Conservation (phyloP, 2,888 invertebrate genomes). For the Stictocephala bisonia region DNA sequence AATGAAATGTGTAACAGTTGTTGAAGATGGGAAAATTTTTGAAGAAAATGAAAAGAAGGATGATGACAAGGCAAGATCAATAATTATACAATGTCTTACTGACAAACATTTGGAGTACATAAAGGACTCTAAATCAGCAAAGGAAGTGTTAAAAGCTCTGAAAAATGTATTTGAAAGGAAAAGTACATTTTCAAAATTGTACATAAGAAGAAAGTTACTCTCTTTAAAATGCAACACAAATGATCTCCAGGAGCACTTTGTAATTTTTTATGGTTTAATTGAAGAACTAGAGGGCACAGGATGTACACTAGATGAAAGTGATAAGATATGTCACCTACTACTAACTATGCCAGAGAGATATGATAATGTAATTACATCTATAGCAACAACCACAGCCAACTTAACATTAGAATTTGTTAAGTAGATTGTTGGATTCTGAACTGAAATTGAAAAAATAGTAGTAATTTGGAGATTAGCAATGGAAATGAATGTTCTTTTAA, state of each 20-base stretch:
- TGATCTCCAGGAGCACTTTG: too few relatives aligned
- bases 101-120: too few relatives aligned
- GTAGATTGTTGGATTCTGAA: slow-evolving; percentile 32
- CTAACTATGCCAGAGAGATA: slow-evolving; percentile 37
- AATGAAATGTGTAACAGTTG: too few relatives aligned
- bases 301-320: slow-evolving; percentile 40
- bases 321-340: slow-evolving; percentile 44
- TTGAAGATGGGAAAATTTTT: too few relatives aligned
- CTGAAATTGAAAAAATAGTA: slow-evolving; percentile 23
- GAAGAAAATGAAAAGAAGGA: too few relatives aligned
- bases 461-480: background rate
- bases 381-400: slow-evolving; percentile 38
- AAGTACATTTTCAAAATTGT: slow-evolving; percentile 24
- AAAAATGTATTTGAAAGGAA: slow-evolving; percentile 21
- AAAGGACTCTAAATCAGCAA: too few relatives aligned
- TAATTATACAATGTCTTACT: too few relatives aligned
- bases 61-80: too few relatives aligned
- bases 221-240: too few relatives aligned
- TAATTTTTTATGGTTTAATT: too few relatives aligned
- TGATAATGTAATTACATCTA: slow-evolving; percentile 40
- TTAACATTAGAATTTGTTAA: slow-evolving; percentile 48
- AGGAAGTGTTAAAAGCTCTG: too few relatives aligned
- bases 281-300: slow-evolving; percentile 32
- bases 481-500: background rate
- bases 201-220: background rate